phyloP scores from a whole-genome alignment of 2,888 invertebrate species.

The Nezara viridula region DNA sequence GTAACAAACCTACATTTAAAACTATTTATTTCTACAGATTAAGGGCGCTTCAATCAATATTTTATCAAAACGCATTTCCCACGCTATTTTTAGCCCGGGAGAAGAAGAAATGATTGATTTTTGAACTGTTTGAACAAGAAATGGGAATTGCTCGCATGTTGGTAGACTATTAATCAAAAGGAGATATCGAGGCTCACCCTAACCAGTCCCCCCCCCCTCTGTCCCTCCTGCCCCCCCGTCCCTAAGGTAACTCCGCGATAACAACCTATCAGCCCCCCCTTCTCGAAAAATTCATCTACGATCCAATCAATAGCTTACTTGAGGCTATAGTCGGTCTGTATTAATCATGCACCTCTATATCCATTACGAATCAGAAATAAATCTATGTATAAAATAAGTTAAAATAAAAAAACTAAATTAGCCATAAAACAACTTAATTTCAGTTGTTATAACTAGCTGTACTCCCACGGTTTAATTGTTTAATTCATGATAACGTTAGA shows the following conservation, averaged over 20 bases:
- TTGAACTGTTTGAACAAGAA: slow-evolving; percentile 31
- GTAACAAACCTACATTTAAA: too few species aligned
- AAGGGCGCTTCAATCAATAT: too few species aligned
- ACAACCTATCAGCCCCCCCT: too few species aligned
- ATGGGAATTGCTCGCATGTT: slow-evolving; percentile 44
- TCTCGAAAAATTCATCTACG: not conserved
- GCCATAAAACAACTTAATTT: too few species aligned
- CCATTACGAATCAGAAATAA: not conserved
- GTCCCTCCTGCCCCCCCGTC: not conserved
- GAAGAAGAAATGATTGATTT: slow-evolving; percentile 42
- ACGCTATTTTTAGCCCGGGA: not conserved
- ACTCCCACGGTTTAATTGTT: too few species aligned
- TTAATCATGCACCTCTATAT: not conserved
- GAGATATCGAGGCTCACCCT: not conserved
- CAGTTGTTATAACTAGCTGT: too few species aligned
- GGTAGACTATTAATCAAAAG: slow-evolving; percentile 5
- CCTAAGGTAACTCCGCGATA: too few species aligned
- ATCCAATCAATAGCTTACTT: not conserved
- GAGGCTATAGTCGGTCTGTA: not conserved
- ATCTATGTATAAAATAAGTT: too few species aligned
- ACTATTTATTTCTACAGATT: too few species aligned
- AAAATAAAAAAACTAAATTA: too few species aligned
- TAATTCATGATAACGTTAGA: too few species aligned
- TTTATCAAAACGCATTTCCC: not conserved
- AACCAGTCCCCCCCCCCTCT: not conserved